Percentiles rank a stretch among this genome's conserved stretches.
phyloP scores from a whole-genome alignment of 2,888 invertebrate genomes.

The Rhabditophanes sp. region DNA sequence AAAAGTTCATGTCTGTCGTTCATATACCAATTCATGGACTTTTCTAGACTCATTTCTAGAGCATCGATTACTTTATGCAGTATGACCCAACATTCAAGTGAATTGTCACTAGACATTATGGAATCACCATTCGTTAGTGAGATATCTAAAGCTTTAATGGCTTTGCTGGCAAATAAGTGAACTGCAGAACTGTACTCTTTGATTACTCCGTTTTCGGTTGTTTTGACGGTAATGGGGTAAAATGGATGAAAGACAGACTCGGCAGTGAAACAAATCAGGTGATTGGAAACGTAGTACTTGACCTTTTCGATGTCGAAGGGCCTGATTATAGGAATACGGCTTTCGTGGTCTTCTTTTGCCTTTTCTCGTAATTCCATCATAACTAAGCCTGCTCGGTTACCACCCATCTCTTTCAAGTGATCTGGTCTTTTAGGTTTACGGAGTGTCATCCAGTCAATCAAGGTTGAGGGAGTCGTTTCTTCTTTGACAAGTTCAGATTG shows the following conservation, averaged over 20 bases:
- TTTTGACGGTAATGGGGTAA: conserved; percentile 38
- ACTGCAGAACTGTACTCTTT: conserved; percentile 11
- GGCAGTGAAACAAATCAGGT: conserved; percentile 41
- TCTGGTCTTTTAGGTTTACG: conserved; percentile 16
- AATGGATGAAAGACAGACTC: conserved; percentile 41
- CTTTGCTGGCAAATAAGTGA: too few species aligned
- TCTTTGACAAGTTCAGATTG: conserved; percentile 36
- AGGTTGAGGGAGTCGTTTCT: conserved; percentile 22
- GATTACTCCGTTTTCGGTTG: conserved; percentile 9
- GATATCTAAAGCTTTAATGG: too few species aligned
- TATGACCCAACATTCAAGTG: conserved; percentile 30
- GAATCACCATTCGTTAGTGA: conserved; percentile 23
- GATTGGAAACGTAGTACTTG: conserved; percentile 16
- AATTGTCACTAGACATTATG: conserved; percentile 19
- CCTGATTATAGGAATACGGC: conserved; percentile 27
- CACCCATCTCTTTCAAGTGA: conserved; percentile 20
- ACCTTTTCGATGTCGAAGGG: conserved; percentile 6
- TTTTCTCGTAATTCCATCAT: conserved; percentile 40
- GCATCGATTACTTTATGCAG: conserved; percentile 23
- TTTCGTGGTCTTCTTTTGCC: too few species aligned
- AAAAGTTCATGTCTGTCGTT: conserved; percentile 21
- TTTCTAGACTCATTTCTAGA: conserved; percentile 16
- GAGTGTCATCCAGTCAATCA: conserved; percentile 32
- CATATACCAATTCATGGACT: conserved; percentile 8
- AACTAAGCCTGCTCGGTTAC: conserved; percentile 35